Conservation (phyloP, 2,113 vertebrate species). For the Siniperca chuatsi region DNA sequence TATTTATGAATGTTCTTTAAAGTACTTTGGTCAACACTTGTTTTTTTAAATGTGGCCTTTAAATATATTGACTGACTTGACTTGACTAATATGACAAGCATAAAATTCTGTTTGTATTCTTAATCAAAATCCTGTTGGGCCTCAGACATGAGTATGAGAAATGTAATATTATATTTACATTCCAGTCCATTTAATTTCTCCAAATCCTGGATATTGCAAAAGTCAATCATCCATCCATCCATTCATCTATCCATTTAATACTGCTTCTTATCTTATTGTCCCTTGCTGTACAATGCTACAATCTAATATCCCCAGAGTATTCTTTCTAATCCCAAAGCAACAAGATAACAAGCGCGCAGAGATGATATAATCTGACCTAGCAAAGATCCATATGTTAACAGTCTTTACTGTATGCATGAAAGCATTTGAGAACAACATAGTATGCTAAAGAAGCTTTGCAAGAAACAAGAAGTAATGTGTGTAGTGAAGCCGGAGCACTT, state of each 20-base stretch:
- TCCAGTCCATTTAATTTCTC: background rate
- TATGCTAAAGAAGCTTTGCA: slow-evolving; percentile 27
- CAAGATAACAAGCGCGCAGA: slow-evolving; percentile 19
- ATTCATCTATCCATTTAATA: background rate
- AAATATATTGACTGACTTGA: background rate
- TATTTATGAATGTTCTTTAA: background rate
- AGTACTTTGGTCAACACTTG: background rate
- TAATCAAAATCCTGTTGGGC: background rate
- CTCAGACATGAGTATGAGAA: background rate
- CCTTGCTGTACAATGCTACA: background rate
- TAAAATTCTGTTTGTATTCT: background rate
- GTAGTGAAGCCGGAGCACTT: slow-evolving; percentile 52
- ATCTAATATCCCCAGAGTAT: background rate
- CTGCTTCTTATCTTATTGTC: background rate
- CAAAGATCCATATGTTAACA: slow-evolving; percentile 31
- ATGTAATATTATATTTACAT: slow-evolving; percentile 4
- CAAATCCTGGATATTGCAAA: background rate
- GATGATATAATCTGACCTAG: slow-evolving; percentile 19
- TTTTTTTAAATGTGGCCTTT: background rate
- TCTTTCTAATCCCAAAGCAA: slow-evolving; percentile 31
- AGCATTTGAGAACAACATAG: too few species aligned
- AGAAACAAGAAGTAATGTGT: slow-evolving; percentile 51
- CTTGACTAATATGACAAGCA: too few species aligned
- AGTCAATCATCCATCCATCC: background rate
- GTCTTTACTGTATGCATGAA: background rate